Conservation (phyloP, 2,888 invertebrate species). For the Tromatobia lineatoria region DNA sequence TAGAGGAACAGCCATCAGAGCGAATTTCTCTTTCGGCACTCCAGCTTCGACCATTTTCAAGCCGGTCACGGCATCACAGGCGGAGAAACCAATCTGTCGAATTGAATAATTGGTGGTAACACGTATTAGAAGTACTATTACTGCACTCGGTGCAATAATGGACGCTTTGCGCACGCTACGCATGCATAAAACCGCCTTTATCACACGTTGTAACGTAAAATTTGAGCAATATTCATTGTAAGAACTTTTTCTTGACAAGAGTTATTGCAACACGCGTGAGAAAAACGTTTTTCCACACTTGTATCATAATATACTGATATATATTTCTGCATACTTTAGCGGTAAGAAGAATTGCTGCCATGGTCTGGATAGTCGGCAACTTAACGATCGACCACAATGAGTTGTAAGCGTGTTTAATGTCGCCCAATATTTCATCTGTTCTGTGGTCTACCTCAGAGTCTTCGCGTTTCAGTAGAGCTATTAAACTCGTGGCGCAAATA, state of each 20-base stretch:
- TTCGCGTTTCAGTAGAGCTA: constrained; percentile 96
- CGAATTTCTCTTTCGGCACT: constrained; percentile 97
- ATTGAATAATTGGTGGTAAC: constrained; percentile 27
- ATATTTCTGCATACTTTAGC: constrained; percentile 89
- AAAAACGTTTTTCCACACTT: not conserved
- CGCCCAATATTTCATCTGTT: constrained; percentile 84
- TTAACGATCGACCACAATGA: constrained; percentile 93
- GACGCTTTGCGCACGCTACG: too few relatives aligned
- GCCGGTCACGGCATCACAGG: constrained; percentile 97
- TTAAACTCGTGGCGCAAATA: constrained; percentile 94
- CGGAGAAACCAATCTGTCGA: constrained; percentile 96
- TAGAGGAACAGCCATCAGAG: constrained; percentile 96
- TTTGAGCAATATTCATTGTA: not conserved
- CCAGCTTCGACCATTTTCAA: constrained; percentile 98
- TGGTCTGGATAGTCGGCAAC: constrained; percentile 92
- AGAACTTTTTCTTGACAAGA: too few relatives aligned
- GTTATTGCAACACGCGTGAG: too few relatives aligned
- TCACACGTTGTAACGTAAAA: too few relatives aligned
- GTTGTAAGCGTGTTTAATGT: constrained; percentile 91
- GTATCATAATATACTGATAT: not conserved
- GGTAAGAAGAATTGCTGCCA: constrained; percentile 94
- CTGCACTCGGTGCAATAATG: too few relatives aligned
- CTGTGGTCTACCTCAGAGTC: constrained; percentile 84
- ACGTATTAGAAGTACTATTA: not conserved
- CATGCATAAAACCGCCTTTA: too few relatives aligned